Percentiles rank a stretch among this genome's conserved stretches.
Evolutionary conservation across 2,797 vertebrate genomes (phyloP).

Genomic region (Liasis olivaceus): DNA sequence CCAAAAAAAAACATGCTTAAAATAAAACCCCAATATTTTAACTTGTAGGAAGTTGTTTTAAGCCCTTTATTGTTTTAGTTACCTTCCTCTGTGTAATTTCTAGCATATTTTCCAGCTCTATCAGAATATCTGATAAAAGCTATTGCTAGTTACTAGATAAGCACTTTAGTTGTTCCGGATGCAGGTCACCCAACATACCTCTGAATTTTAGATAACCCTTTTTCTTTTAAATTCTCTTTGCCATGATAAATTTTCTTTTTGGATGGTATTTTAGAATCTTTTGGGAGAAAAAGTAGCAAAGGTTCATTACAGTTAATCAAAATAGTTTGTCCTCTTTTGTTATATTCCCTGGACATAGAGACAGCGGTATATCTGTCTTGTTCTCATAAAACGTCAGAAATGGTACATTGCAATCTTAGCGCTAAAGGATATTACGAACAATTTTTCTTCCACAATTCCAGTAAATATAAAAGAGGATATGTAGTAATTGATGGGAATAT

Average conservation of each 20-base stretch:
- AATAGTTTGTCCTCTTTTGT: neutral
- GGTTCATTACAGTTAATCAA: neutral
- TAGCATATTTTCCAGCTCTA: neutral
- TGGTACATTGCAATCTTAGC: neutral
- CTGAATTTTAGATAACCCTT: constrained; percentile 15
- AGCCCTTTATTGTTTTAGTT: neutral
- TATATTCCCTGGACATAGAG: neutral
- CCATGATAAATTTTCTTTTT: constrained; percentile 2
- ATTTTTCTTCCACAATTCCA: neutral
- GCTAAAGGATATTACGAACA: neutral
- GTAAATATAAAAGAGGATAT: neutral
- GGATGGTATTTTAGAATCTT: neutral
- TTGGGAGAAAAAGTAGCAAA: neutral
- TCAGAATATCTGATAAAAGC: neutral
- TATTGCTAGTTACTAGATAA: too few species aligned
- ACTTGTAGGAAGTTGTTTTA: neutral
- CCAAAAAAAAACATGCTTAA: too few species aligned
- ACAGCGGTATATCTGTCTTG: neutral
- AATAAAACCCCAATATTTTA: neutral
- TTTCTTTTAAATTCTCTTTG: neutral
- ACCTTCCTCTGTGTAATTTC: neutral
- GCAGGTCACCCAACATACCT: neutral
- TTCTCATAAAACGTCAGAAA: neutral
- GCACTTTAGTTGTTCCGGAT: neutral
- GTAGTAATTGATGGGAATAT: neutral